A percentile compares a stretch with the other conserved stretches of the same genome.
Evolutionary conservation across 1,140 invertebrate genomes (phyloP).

Genomic region (Drosophila ohnishii): DNA sequence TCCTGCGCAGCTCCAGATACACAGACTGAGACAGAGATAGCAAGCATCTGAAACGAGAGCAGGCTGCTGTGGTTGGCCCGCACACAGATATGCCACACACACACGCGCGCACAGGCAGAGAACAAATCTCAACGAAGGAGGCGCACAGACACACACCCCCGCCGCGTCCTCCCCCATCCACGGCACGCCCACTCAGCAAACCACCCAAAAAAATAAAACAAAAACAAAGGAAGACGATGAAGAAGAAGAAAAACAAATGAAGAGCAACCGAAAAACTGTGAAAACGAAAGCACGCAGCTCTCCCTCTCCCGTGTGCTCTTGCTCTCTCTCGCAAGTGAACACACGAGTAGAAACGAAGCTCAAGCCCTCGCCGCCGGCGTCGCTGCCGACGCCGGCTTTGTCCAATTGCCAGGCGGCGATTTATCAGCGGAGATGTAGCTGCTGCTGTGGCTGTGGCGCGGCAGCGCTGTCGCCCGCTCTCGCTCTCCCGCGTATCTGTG

Average conservation of each 20-base stretch:
- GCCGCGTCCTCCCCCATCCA: constrained; percentile 2
- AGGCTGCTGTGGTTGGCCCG: constrained; percentile 76
- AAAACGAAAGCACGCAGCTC: constrained; percentile 50
- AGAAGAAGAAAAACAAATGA: constrained; percentile 25
- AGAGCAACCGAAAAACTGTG: constrained; percentile 35
- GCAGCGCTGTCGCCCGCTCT: constrained; percentile 34
- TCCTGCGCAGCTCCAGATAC: constrained; percentile 76
- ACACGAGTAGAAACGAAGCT: constrained; percentile 40
- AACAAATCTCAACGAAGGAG: constrained; percentile 53
- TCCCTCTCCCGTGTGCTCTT: constrained; percentile 3
- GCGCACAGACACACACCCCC: constrained; percentile 7
- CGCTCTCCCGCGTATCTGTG: constrained; percentile 58
- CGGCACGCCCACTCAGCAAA: constrained; percentile 9
- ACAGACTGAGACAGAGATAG: constrained; percentile 72
- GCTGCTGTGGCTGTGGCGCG: constrained; percentile 46
- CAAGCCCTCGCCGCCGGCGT: constrained; percentile 18
- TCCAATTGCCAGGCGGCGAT: constrained; percentile 71
- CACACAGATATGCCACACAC: constrained; percentile 31
- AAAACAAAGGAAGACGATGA: constrained; percentile 10
- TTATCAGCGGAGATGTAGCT: constrained; percentile 55
- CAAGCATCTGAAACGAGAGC: constrained; percentile 61
- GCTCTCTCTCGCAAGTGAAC: constrained; percentile 1
- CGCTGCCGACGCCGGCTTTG: constrained; percentile 28
- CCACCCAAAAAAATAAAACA: constrained; percentile 20
- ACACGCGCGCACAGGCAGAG: constrained; percentile 15